Evolutionary conservation across 1,140 invertebrate genomes (phyloP), one percentile per base, ranked within the genome.

Genomic region (Argopecten irradians): DNA sequence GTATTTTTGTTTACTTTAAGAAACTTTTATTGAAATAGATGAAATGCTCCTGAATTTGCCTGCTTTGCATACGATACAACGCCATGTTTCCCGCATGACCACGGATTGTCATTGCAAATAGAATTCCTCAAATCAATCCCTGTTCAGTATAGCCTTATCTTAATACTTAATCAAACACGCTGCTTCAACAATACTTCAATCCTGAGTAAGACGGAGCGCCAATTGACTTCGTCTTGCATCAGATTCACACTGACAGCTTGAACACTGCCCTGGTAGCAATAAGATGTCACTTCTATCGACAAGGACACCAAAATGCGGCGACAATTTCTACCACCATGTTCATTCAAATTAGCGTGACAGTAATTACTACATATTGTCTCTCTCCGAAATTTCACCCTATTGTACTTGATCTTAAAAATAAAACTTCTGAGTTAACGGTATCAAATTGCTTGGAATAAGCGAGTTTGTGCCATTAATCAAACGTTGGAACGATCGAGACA

Each of bases 311-410:
- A 22, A 28, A 71, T 71, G 13, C 55, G 55, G 1, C 28, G 55
- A 71, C 55, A 71, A n/a, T 71, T 71, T 71, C 55, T n/a, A n/a
- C n/a, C 55, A 11, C 55, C 55, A 71, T 71, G 55, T 71, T 71
- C 55, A 7, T n/a, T 71, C 55, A n/a, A n/a, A 71, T 71, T 16
- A n/a, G 28, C 55, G 55, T 71, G 22, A 28, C 55, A 71, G 22
- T 71, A 71, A 71, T 71, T 71, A 28, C 55, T 71, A 28, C 28
- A n/a, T n/a, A n/a, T n/a, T n/a, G n/a, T 28, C n/a, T 71, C 22
- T 5, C 7, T 71, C 55, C 55, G 22, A 3, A 71, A 46, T 28
- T 71, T 71, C 55, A 28, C 1, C 22, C 55, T 5, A 71, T 71
- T 71, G n/a, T n/a, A 28, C 5, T 71, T 71, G 22, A n/a, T 71